Conservation (phyloP, 2,888 invertebrate species). For the Clivina fossor region DNA sequence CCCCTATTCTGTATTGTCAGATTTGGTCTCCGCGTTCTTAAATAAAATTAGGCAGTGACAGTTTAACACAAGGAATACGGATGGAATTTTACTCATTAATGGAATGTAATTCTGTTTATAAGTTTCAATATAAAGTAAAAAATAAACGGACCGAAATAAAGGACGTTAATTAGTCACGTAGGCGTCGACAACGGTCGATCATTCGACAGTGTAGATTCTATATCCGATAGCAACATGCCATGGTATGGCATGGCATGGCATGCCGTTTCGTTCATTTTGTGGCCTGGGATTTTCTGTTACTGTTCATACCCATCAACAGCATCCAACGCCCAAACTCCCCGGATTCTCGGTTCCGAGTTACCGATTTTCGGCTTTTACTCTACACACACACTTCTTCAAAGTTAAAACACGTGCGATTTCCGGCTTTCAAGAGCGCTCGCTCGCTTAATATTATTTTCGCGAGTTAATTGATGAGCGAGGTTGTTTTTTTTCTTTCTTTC, state of each 20-base stretch:
- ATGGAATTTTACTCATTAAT: constrained; percentile 27
- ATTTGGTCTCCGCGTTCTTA: constrained; percentile 5
- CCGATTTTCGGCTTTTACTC: neutral
- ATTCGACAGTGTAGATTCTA: neutral
- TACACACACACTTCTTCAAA: neutral
- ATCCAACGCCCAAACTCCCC: constrained; percentile 1
- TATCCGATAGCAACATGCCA: neutral
- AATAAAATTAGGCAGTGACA: constrained; percentile 22
- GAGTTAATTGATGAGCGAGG: constrained; percentile 17
- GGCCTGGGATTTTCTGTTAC: too few relatives aligned
- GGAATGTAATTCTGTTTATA: constrained; percentile 25
- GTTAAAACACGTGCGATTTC: constrained; percentile 13
- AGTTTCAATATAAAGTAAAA: constrained; percentile 28
- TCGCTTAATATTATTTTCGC: constrained; percentile 20
- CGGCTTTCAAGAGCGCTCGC: constrained; percentile 2
- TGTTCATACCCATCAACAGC: constrained; percentile 11
- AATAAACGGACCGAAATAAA: constrained; percentile 26
- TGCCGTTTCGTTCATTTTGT: neutral
- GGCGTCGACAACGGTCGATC: too few relatives aligned
- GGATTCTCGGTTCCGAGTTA: constrained; percentile 8
- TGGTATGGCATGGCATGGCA: neutral
- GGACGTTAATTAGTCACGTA: constrained; percentile 29
- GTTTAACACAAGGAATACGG: constrained; percentile 17
- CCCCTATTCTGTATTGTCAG: too few relatives aligned
- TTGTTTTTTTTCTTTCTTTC: too few relatives aligned